Base-by-base conservation (phyloP, 2,888 invertebrate genomes). In the Drosophila fungiperda region DNA sequence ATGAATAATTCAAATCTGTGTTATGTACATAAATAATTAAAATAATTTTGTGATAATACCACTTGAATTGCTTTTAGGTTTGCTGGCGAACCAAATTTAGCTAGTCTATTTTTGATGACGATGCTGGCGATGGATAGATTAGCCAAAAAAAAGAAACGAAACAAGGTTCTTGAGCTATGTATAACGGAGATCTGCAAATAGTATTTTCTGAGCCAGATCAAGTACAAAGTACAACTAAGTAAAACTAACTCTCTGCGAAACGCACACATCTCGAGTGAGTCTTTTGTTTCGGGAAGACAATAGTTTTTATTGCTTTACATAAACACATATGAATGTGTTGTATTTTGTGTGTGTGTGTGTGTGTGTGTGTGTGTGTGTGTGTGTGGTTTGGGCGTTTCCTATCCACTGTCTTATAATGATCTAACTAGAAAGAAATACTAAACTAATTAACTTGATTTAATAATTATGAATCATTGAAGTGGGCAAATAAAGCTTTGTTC, bases 1-100 rank as follows among this genome's bases (percentile, higher is more conserved):
- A 40, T 54, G 55, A 61, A 60, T 52, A 36, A 71, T 58, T 32
- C n/a, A 59, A 38, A 52, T 61, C 38, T 52, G 38, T 45, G 20
- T 20, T 45, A 49, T 29, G 29, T 52, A 32, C 59, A 68, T 78
- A 60, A 62, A 45, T 57, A 54, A 42, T 57, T 65, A 54, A 67
- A 57, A 57, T 82, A 60, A 72, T 59, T 38, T 63, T 77, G 29
- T 38, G 45, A 45, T 80, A 87, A 87, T 88, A 89, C 86, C 88
- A 85, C 86, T 86, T 89, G 71, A 89, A 87, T 89, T 87, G 87
- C 87, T 89, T 88, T 82, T 84, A 63, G 33, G 81, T 54, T 23
- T 73, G 53, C 60, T 48, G 64, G 35, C 54, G 42, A 73, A 75
- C 55, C 29, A 59, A 60, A 49, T 36, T n/a, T 45, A 35, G 54